phyloP scores from a whole-genome alignment of 1,140 invertebrate genomes.

The Hyles euphorbiae region DNA sequence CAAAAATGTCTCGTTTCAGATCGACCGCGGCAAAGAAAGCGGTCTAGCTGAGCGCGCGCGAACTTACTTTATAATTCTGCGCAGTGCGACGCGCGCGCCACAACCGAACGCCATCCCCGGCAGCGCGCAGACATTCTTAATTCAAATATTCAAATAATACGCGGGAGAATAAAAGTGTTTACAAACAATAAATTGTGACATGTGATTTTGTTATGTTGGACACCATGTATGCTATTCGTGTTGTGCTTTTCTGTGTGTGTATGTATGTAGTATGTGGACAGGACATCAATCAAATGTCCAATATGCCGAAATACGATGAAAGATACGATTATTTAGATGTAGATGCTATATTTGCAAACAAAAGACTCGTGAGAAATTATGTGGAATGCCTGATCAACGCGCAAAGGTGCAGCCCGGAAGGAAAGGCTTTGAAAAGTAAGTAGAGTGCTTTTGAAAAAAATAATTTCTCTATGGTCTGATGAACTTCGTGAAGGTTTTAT shows the following conservation, averaged over 20 bases:
- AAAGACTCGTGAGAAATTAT: conserved; percentile 76
- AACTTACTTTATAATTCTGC: conserved; percentile 29
- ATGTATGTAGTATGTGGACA: conserved; percentile 40
- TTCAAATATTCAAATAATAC: conserved; percentile 16
- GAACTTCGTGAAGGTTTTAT: too few relatives aligned
- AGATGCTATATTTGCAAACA: conserved; percentile 74
- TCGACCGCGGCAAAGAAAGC: conserved; percentile 23
- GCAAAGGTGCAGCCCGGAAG: conserved; percentile 76
- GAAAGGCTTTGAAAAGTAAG: conserved; percentile 77
- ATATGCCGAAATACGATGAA: conserved; percentile 67
- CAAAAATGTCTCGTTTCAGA: conserved; percentile 12
- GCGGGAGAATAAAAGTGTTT: conserved; percentile 14
- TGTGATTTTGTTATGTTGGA: conserved; percentile 3
- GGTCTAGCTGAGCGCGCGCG: conserved; percentile 10
- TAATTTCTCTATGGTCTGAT: too few relatives aligned
- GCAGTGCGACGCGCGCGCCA: conserved; percentile 26
- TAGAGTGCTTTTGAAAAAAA: conserved; percentile 14
- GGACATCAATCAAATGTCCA: conserved; percentile 47
- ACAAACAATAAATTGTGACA: conserved; percentile 11
- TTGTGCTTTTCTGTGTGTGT: conserved; percentile 51
- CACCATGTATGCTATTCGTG: conserved; percentile 35
- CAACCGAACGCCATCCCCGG: conserved; percentile 29
- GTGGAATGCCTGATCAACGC: conserved; percentile 76
- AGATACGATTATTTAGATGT: conserved; percentile 77
- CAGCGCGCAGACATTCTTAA: conserved; percentile 30